Base-by-base conservation (phyloP, 2,888 invertebrate species). In the Caenorhabditis panamensis region DNA sequence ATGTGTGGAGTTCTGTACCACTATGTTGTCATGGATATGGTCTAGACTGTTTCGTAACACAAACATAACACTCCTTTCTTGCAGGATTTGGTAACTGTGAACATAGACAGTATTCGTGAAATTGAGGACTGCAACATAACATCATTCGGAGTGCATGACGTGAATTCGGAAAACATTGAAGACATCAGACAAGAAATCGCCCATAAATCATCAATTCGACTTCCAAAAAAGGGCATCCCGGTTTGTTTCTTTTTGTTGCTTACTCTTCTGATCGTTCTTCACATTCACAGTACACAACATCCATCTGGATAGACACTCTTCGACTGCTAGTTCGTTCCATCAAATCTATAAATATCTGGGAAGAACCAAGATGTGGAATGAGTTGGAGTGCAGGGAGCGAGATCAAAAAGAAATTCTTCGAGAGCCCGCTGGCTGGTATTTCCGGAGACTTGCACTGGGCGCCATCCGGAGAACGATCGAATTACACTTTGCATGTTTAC, bases 1-100 rank as follows among this genome's bases (percentile, higher is more conserved):
- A 84, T 84, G 84, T 84, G 84, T 47, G 77, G 79, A 18, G 71
- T 79, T 8, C 71, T 82, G 31, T 84, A 84, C 37, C 79, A 82
- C 62, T 84, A 82, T 63, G 72, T 82, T 6, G 56, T 84, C 16
- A 79, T 82, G 68, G 77, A 82, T 68, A 71, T 82, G 77, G 82
- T 82, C 16, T 41, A 3, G 5, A 41, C 9, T 16, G 13, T 41
- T 13, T 51, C 9, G 31, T 31, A 31, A 6, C 31, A 31, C 5
- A 31, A n/a, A n/a, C n/a, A n/a, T n/a, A n/a, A n/a, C n/a, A n/a
- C 28, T 13, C 24, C 1, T 8, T 22, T 36, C 26, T 22, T 58
- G 11, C 28, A 77, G 77, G 81, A 81, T 41, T 36, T 81, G n/a
- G 72, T 71, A 0, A 81, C 81, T 9, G 44, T 77, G 0, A 63